Percentiles rank a stretch among this genome's conserved stretches.
phyloP scores from a whole-genome alignment of 2,113 vertebrate species.

The Oryzias javanicus region DNA sequence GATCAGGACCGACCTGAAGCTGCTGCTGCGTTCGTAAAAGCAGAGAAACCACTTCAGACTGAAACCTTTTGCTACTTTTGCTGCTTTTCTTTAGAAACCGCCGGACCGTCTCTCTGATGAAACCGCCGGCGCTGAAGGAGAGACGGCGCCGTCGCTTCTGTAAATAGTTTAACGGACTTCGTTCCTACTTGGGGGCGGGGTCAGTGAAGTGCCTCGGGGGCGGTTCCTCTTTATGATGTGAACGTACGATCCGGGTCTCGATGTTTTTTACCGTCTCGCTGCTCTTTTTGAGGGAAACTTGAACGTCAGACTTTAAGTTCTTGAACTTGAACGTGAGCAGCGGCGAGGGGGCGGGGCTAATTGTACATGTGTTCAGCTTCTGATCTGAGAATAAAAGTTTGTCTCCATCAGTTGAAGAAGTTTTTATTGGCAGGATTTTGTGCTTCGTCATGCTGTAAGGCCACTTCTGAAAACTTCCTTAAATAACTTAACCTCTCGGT shows the following conservation, averaged over 20 bases:
- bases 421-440: too few relatives aligned
- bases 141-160: slow-evolving; percentile 25
- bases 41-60: slow-evolving; percentile 50
- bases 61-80: not conserved
- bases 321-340: too few relatives aligned
- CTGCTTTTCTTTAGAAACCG: slow-evolving; percentile 25
- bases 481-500: slow-evolving; percentile 5
- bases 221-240: not conserved
- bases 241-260: not conserved
- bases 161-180: too few relatives aligned
- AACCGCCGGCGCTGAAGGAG: slow-evolving; percentile 83
- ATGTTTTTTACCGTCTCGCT: not conserved
- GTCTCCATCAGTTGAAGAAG: too few relatives aligned
- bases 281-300: too few relatives aligned
- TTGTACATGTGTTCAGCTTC: too few relatives aligned
- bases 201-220: slow-evolving; percentile 63
- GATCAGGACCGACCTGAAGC: not conserved
- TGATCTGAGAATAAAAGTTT: too few relatives aligned
- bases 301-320: too few relatives aligned
- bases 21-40: not conserved
- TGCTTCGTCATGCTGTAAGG: slow-evolving; percentile 34
- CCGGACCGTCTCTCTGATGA: slow-evolving; percentile 84
- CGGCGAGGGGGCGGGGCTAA: too few relatives aligned
- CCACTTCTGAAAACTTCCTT: slow-evolving; percentile 6
- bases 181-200: too few relatives aligned